These are phyloP conservation scores for Opisthocomus hoazin DNA, from an alignment of 2,113 vertebrate species.

Conservation along the genomic window DNA sequence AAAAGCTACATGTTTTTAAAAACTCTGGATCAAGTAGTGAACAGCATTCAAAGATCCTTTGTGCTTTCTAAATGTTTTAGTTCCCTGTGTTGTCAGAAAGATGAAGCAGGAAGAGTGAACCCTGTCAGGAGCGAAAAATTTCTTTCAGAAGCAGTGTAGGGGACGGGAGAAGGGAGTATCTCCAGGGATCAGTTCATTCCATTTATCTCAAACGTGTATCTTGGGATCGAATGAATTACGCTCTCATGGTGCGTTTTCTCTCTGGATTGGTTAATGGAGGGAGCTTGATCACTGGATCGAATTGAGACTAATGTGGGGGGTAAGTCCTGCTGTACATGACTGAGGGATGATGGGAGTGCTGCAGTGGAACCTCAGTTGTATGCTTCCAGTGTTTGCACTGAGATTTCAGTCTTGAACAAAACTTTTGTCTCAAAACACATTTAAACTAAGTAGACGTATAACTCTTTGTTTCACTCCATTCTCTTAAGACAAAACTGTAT, in stretches of 20 bases:
- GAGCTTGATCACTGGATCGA: background rate
- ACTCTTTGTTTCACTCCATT: background rate
- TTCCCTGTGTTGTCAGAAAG: background rate
- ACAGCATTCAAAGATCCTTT: background rate
- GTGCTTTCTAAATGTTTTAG: background rate
- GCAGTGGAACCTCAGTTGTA: background rate
- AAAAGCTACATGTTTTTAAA: background rate
- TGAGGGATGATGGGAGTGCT: background rate
- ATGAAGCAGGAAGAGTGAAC: background rate
- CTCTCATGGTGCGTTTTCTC: background rate
- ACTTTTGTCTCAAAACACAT: background rate
- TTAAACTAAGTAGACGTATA: background rate
- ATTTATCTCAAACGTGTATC: background rate
- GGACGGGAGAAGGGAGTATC: background rate
- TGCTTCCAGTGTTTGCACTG: background rate
- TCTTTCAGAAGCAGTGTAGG: background rate
- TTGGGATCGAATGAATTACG: background rate
- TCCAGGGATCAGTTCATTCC: background rate
- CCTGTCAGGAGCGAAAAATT: background rate
- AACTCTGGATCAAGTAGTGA: background rate
- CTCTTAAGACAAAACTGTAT: background rate
- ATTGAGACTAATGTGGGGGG: background rate
- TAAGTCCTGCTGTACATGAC: background rate
- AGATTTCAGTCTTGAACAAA: background rate
- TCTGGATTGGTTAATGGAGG: background rate